phyloP scores from a whole-genome alignment of 92 coral and sea anemone species.

The Epizoanthus stellaris region DNA sequence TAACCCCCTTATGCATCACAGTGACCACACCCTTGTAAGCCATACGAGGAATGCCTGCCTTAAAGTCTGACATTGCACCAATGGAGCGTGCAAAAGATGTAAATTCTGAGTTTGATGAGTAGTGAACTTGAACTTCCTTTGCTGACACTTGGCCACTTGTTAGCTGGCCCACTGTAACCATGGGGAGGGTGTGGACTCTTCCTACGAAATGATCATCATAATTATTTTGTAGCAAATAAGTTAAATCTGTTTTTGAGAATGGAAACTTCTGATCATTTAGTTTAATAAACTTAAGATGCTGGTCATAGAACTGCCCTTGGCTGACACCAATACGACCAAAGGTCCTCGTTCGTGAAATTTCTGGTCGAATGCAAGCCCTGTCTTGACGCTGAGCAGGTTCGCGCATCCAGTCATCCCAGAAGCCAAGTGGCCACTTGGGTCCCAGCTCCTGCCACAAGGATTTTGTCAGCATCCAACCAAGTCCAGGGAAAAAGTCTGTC shows the following conservation, averaged over 20 bases:
- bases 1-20: conserved; percentile 61
- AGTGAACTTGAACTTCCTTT: conserved; percentile 72
- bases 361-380: conserved; percentile 96
- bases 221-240: conserved; percentile 83
- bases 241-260: conserved; percentile 80
- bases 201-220: conserved; percentile 70
- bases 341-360: conserved; percentile 90
- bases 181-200: conserved; percentile 64
- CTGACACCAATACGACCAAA: conserved; percentile 97
- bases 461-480: conserved; percentile 96
- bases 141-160: conserved; percentile 33
- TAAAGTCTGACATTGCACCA: conserved; percentile 91
- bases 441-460: conserved; percentile 83
- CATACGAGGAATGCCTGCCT: conserved; percentile 91
- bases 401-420: conserved; percentile 99
- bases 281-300: conserved; percentile 88
- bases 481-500: conserved; percentile 96
- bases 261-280: conserved; percentile 83
- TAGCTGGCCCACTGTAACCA: conserved; percentile 65
- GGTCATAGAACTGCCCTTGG: conserved; percentile 94
- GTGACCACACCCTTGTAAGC: conserved; percentile 88
- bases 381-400: conserved; percentile 82
- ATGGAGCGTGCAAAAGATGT: conserved; percentile 61
- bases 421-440: conserved; percentile 95
- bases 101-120: conserved; percentile 72